These are phyloP conservation scores for Apteryx mantelli DNA, from an alignment of 2,113 vertebrate genomes.

Conservation along the genomic window DNA sequence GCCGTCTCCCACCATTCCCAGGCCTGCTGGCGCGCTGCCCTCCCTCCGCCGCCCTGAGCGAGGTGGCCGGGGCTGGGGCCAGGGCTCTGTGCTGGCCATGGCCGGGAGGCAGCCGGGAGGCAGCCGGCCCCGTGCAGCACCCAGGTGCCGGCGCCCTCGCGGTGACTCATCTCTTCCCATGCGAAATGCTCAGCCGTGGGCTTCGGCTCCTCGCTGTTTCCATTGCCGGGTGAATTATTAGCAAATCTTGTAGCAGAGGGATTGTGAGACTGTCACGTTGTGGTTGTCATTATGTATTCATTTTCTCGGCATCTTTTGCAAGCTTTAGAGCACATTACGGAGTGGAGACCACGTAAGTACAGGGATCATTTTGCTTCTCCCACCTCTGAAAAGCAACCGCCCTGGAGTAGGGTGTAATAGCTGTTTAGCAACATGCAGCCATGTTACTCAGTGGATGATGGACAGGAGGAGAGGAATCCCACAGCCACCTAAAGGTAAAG, in stretches of 20 bases:
- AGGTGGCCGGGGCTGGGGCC: not conserved
- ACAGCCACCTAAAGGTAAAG: not conserved
- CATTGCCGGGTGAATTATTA: not conserved
- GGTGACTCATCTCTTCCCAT: not conserved
- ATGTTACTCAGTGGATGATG: not conserved
- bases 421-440: constrained; percentile 7
- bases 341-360: constrained; percentile 38
- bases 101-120: too few relatives aligned
- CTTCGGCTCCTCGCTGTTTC: not conserved
- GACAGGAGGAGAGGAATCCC: constrained; percentile 4
- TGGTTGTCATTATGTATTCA: not conserved
- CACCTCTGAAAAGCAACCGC: not conserved
- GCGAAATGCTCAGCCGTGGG: not conserved
- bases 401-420: not conserved
- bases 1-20: not conserved
- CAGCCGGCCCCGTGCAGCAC: not conserved
- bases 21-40: not conserved
- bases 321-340: not conserved
- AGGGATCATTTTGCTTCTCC: constrained; percentile 55
- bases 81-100: too few relatives aligned
- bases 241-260: not conserved
- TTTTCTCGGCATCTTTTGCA: constrained; percentile 17
- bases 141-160: rapidly evolving
- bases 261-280: not conserved
- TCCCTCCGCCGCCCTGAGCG: too few relatives aligned